These are phyloP conservation scores for Crax fasciolata DNA, from an alignment of 2,797 vertebrate species.

Conservation along the genomic window DNA sequence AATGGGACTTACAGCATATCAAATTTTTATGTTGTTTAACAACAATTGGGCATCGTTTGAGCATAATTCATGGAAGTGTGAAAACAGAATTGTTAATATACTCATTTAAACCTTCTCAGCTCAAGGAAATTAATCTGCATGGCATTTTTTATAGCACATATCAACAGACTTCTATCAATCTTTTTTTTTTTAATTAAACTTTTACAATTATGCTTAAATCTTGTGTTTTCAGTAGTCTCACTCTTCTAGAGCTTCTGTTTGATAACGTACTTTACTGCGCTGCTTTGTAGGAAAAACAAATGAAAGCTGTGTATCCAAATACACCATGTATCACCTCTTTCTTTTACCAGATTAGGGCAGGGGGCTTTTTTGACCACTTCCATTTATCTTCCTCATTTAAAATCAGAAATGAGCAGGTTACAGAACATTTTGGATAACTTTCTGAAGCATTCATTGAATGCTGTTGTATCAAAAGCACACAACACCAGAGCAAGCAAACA, in stretches of 20 bases:
- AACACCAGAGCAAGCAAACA: not conserved
- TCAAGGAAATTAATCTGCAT: conserved; percentile 74
- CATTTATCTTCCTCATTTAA: not conserved
- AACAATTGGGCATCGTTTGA: conserved; percentile 61
- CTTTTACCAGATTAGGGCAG: not conserved
- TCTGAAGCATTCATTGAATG: not conserved
- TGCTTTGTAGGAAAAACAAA: conserved; percentile 20
- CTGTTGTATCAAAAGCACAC: not conserved
- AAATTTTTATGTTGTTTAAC: conserved; percentile 73
- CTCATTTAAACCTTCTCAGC: conserved; percentile 63
- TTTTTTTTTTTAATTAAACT: conserved; percentile 63
- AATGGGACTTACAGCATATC: conserved; percentile 69
- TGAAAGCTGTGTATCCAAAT: not conserved
- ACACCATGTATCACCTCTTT: not conserved
- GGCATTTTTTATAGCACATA: conserved; percentile 67
- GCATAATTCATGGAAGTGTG: conserved; percentile 70
- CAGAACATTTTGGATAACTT: not conserved
- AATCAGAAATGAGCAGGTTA: not conserved
- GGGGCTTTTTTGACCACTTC: not conserved
- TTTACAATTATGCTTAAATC: conserved; percentile 51
- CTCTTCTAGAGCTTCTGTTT: conserved; percentile 62
- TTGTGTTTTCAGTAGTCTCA: conserved; percentile 49
- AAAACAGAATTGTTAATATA: conserved; percentile 72
- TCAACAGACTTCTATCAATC: conserved; percentile 54
- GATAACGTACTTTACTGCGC: not conserved